phyloP scores from a whole-genome alignment of 37 sponge, comb jelly and placozoan species.

The Aplysina aerophoba region DNA sequence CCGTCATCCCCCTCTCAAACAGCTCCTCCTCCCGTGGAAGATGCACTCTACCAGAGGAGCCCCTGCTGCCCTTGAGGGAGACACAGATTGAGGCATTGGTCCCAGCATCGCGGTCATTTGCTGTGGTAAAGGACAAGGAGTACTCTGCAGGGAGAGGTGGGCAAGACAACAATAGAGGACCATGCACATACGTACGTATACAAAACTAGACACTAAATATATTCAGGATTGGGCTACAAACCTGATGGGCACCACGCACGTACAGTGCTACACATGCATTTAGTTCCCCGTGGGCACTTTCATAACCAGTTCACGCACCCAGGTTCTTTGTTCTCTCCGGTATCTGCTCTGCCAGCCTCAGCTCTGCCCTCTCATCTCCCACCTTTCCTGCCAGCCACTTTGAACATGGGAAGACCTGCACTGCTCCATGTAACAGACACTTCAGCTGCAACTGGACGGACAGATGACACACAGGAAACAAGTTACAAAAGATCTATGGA shows the following conservation, averaged over 20 bases:
- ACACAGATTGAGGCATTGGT: slow-evolving; percentile 81
- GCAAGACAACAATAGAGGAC: too few relatives aligned
- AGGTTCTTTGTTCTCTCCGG: not conserved
- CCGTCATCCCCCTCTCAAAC: slow-evolving; percentile 24
- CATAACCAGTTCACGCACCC: not conserved
- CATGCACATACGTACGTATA: too few relatives aligned
- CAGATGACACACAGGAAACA: not conserved
- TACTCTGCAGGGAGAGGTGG: slow-evolving; percentile 27
- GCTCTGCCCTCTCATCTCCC: not conserved
- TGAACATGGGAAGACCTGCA: not conserved
- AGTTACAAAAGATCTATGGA: too few relatives aligned
- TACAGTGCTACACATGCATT: too few relatives aligned
- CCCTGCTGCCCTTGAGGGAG: slow-evolving; percentile 62
- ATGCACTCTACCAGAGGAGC: slow-evolving; percentile 48
- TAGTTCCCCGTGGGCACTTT: too few relatives aligned
- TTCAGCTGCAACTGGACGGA: not conserved
- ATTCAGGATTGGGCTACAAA: too few relatives aligned
- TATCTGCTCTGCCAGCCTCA: not conserved
- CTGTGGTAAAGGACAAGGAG: slow-evolving; percentile 57
- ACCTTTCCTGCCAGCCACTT: not conserved
- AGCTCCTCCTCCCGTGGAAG: slow-evolving; percentile 18
- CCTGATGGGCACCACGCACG: too few relatives aligned
- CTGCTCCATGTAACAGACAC: not conserved
- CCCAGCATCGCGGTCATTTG: slow-evolving; percentile 75
- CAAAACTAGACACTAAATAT: too few relatives aligned